Evolutionary conservation across 2,113 vertebrate genomes (phyloP).

Genomic region (Rynchops niger): DNA sequence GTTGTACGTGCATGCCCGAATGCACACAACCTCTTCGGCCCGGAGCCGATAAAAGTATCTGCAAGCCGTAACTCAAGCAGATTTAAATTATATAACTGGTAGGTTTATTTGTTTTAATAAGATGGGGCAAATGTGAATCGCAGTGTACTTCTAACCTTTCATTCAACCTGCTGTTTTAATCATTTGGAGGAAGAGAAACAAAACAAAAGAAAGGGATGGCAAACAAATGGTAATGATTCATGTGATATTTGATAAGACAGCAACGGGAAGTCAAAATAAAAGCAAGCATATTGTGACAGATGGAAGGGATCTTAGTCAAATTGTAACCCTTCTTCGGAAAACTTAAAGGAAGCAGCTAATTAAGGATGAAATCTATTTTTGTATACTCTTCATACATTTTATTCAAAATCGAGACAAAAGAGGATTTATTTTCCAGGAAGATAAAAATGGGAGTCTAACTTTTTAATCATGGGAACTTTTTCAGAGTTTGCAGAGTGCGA

Average conservation of each 20-base stretch:
- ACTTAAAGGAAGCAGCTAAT: conserved; percentile 75
- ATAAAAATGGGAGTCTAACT: neutral
- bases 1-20: conserved; percentile 72
- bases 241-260: conserved; percentile 77
- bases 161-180: conserved; percentile 80
- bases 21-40: conserved; percentile 68
- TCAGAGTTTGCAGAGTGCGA: neutral
- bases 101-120: conserved; percentile 77
- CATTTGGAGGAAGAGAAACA: conserved; percentile 78
- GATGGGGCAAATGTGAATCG: conserved; percentile 71
- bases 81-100: conserved; percentile 50
- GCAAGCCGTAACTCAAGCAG: conserved; percentile 48
- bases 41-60: conserved; percentile 82
- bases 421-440: conserved; percentile 39
- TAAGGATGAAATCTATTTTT: conserved; percentile 72
- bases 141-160: conserved; percentile 75
- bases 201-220: conserved; percentile 70
- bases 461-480: conserved; percentile 13
- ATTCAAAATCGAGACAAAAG: conserved; percentile 29
- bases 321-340: conserved; percentile 63
- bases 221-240: conserved; percentile 77
- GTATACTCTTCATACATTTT: conserved; percentile 56
- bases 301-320: conserved; percentile 75
- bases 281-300: conserved; percentile 77
- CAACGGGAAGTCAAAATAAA: conserved; percentile 77